Conservation (phyloP, 2,113 vertebrate species). For the Kryptolebias marmoratus region DNA sequence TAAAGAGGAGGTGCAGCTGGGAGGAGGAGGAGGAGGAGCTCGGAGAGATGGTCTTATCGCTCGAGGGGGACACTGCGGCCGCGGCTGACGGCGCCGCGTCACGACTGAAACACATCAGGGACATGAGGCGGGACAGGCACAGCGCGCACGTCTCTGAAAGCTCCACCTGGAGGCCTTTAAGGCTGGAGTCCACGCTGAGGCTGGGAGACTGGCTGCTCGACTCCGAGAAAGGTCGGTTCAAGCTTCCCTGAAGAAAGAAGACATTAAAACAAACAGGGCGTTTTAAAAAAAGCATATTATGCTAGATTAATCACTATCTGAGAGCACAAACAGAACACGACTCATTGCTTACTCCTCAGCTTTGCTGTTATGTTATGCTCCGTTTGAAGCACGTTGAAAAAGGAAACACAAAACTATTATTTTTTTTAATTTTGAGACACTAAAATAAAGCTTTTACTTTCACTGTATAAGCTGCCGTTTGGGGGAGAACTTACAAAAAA, state of each 20-base stretch:
- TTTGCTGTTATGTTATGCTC: too few species aligned
- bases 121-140: slow-evolving; percentile 90
- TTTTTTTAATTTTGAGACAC: too few species aligned
- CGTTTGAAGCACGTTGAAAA: too few species aligned
- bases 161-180: slow-evolving; percentile 92
- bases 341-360: too few species aligned
- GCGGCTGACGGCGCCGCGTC: slow-evolving; percentile 10
- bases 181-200: slow-evolving; percentile 86
- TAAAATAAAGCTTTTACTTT: too few species aligned
- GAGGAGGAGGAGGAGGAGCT: slow-evolving; percentile 15
- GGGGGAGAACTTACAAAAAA: too few species aligned
- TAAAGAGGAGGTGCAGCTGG: slow-evolving; percentile 83
- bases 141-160: slow-evolving; percentile 90
- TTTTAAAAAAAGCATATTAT: neutral
- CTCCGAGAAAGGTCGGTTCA: slow-evolving; percentile 83
- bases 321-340: too few species aligned
- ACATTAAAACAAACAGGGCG: neutral
- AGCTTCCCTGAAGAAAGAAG: slow-evolving; percentile 84
- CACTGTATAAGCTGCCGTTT: too few species aligned
- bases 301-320: too few species aligned
- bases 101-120: slow-evolving; percentile 69
- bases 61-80: slow-evolving; percentile 35
- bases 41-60: slow-evolving; percentile 19
- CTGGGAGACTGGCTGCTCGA: slow-evolving; percentile 80
- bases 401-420: too few species aligned